Evolutionary conservation across 2,888 invertebrate genomes (phyloP).

Genomic region (Drosophila anomelani): DNA sequence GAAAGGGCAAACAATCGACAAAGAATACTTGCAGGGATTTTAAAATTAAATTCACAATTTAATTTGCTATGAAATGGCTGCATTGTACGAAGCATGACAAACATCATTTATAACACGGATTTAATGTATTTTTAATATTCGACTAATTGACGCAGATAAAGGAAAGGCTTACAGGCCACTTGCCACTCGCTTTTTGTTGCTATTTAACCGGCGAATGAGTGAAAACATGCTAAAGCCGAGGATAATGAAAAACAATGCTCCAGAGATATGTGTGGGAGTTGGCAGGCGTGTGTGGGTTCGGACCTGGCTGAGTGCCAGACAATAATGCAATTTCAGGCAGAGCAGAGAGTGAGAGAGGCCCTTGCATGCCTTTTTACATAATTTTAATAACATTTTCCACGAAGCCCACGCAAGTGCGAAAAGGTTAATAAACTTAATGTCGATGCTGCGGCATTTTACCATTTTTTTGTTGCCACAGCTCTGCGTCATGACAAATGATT

Average conservation of each 20-base stretch:
- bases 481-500: constrained; percentile 68
- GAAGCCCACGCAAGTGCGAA: constrained; percentile 54
- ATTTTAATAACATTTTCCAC: constrained; percentile 53
- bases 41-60: constrained; percentile 33
- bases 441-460: constrained; percentile 49
- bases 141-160: constrained; percentile 75
- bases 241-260: constrained; percentile 65
- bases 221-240: constrained; percentile 59
- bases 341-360: background rate
- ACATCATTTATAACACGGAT: constrained; percentile 49
- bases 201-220: constrained; percentile 54
- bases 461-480: constrained; percentile 17
- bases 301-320: constrained; percentile 31
- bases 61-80: constrained; percentile 34
- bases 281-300: background rate
- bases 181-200: constrained; percentile 21
- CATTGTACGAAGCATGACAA: constrained; percentile 22
- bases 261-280: constrained; percentile 1
- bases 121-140: constrained; percentile 74
- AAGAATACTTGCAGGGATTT: constrained; percentile 2
- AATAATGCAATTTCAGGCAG: constrained; percentile 38
- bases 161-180: constrained; percentile 35
- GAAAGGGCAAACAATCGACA: constrained; percentile 52
- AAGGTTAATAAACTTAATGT: constrained; percentile 77
- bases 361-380: constrained; percentile 32